Evolutionary conservation across 2,113 vertebrate genomes (phyloP).

Genomic region (Gobiocypris rarus): DNA sequence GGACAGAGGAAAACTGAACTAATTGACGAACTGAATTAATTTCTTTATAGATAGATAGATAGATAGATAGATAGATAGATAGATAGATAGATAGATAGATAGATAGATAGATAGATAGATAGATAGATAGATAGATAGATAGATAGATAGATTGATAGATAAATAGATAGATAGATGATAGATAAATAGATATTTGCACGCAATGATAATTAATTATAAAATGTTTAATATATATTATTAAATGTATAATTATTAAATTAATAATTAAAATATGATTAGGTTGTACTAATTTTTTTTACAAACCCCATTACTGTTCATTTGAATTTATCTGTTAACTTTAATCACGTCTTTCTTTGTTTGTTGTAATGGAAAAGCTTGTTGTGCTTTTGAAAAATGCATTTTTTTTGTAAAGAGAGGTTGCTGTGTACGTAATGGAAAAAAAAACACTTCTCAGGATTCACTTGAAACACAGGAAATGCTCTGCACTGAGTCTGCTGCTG

Average conservation of each 20-base stretch:
- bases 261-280: too few species aligned
- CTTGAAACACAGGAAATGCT: conserved; percentile 91
- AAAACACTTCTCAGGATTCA: conserved; percentile 74
- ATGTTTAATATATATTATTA: not conserved
- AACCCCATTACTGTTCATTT: not conserved
- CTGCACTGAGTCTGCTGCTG: conserved; percentile 76
- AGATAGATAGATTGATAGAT: too few species aligned
- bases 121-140: too few species aligned
- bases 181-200: too few species aligned
- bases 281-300: not conserved
- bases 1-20: too few species aligned
- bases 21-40: too few species aligned
- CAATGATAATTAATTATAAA: not conserved
- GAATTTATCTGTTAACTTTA: not conserved
- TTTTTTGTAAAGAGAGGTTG: conserved; percentile 45
- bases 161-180: too few species aligned
- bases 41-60: not conserved
- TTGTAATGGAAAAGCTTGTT: not conserved
- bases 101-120: too few species aligned
- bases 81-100: too few species aligned
- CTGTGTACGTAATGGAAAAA: conserved; percentile 87
- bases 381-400: not conserved
- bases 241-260: not conserved
- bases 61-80: too few species aligned
- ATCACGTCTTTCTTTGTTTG: not conserved